A percentile compares a stretch with the other conserved stretches of the same genome.
Evolutionary conservation across 2,888 invertebrate genomes (phyloP).

Genomic region (Andrena chrysosceles): DNA sequence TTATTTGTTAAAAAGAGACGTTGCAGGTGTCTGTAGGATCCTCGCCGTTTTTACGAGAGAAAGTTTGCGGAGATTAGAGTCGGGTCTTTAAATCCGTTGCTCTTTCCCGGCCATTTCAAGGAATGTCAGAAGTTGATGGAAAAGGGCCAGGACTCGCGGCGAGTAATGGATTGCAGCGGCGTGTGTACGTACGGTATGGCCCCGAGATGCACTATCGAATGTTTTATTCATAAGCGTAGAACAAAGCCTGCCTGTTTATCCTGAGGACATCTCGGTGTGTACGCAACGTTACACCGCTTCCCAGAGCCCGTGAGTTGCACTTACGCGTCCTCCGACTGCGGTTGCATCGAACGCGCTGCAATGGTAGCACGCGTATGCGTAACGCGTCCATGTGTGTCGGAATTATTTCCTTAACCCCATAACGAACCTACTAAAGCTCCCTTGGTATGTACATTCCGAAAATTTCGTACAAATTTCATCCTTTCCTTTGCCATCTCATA

Average conservation of each 20-base stretch:
- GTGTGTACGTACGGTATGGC: conserved; percentile 70
- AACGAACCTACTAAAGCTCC: not conserved
- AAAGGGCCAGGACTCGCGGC: conserved; percentile 61
- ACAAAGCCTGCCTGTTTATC: conserved; percentile 84
- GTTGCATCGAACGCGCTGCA: conserved; percentile 49
- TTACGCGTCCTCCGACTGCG: conserved; percentile 65
- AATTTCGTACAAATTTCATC: no score
- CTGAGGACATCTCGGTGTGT: conserved; percentile 82
- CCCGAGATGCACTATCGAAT: conserved; percentile 84
- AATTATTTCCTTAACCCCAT: conserved; percentile 15
- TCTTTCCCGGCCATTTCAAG: conserved; percentile 1
- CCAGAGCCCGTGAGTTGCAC: conserved; percentile 67
- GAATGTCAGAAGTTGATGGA: conserved; percentile 69
- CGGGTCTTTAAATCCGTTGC: no score
- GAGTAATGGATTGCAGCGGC: conserved; percentile 57
- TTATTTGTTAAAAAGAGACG: no score
- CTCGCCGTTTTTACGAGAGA: no score
- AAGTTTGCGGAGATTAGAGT: no score
- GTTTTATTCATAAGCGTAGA: conserved; percentile 84
- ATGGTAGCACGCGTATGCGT: conserved; percentile 18
- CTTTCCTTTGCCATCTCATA: no score
- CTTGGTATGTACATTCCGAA: not conserved
- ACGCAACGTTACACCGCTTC: conserved; percentile 74
- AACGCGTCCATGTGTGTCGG: not conserved
- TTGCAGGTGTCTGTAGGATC: no score